Conservation (phyloP, 2,888 invertebrate genomes). For the Chromoteleia sp. region DNA sequence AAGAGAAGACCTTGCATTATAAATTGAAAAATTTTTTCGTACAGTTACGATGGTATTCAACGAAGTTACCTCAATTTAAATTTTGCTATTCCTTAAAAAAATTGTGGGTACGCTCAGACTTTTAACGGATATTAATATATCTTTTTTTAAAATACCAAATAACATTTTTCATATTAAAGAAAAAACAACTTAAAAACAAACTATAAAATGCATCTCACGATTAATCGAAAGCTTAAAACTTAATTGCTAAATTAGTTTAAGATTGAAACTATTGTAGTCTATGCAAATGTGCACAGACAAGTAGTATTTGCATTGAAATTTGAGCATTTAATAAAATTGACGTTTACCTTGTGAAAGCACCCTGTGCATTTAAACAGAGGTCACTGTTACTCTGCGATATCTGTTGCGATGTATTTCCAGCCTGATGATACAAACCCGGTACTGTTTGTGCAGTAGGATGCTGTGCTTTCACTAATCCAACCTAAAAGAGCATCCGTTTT, state of each 20-base stretch:
- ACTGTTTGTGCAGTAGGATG: conserved; percentile 82
- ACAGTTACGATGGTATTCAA: no score
- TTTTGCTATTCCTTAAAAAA: no score
- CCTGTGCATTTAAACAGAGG: conserved; percentile 81
- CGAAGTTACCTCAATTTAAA: no score
- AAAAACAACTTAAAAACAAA: no score
- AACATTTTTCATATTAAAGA: no score
- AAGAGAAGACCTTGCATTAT: no score
- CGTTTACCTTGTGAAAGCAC: conserved; percentile 82
- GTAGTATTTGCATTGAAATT: conserved; percentile 21
- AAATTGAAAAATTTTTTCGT: no score
- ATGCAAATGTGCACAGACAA: conserved; percentile 1
- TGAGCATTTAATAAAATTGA: conserved; percentile 15
- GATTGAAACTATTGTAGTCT: not conserved
- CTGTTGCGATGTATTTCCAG: conserved; percentile 80
- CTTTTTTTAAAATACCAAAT: no score
- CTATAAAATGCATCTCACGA: no score
- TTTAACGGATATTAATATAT: no score
- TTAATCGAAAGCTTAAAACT: not conserved
- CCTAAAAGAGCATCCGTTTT: conserved; percentile 73
- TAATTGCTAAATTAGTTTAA: conserved; percentile 2
- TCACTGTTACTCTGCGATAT: conserved; percentile 83
- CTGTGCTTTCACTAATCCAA: conserved; percentile 83
- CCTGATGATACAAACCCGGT: conserved; percentile 81
- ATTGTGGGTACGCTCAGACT: no score